A percentile compares a stretch with the other conserved stretches of the same genome.
Evolutionary conservation across 2,113 vertebrate genomes (phyloP).

Genomic region (Labrus mixtus): DNA sequence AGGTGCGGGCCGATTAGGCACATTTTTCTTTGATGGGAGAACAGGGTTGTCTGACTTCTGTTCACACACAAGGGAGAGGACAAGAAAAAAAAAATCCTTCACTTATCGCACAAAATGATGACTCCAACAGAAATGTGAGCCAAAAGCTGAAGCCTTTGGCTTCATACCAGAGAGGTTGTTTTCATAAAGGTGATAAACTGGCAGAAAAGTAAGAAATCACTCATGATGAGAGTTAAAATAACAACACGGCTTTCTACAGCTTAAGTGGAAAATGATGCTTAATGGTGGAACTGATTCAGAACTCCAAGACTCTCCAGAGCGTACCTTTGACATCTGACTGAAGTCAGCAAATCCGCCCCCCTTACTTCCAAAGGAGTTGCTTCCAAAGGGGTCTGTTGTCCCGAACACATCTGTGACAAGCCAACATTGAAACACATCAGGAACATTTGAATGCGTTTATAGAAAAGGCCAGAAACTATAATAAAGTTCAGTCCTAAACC

Average conservation of each 20-base stretch:
- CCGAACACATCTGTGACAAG: conserved; percentile 89
- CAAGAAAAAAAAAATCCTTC: conserved; percentile 7
- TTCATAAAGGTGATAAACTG: conserved; percentile 46
- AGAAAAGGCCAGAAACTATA: conserved; percentile 67
- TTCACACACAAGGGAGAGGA: conserved; percentile 31
- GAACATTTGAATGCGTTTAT: conserved; percentile 59
- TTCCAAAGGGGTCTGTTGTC: conserved; percentile 89
- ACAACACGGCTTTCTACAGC: conserved; percentile 36
- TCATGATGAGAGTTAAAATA: conserved; percentile 35
- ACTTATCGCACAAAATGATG: conserved; percentile 26
- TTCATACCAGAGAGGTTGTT: conserved; percentile 18
- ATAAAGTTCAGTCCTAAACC: conserved; percentile 54
- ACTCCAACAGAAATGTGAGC: conserved; percentile 26
- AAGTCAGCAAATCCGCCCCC: conserved; percentile 95
- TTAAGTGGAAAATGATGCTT: conserved; percentile 57
- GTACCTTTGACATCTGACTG: conserved; percentile 97
- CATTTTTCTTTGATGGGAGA: conserved; percentile 79
- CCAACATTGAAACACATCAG: conserved; percentile 51
- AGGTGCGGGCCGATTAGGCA: conserved; percentile 80
- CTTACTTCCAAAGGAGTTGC: conserved; percentile 85
- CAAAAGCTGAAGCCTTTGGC: conserved; percentile 34
- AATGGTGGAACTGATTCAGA: conserved; percentile 59
- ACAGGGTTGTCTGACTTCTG: conserved; percentile 77
- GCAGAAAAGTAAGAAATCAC: conserved; percentile 37
- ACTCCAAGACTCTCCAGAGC: conserved; percentile 43